phyloP scores from a whole-genome alignment of 2,797 vertebrate genomes.

The Anabacerthia variegaticeps region DNA sequence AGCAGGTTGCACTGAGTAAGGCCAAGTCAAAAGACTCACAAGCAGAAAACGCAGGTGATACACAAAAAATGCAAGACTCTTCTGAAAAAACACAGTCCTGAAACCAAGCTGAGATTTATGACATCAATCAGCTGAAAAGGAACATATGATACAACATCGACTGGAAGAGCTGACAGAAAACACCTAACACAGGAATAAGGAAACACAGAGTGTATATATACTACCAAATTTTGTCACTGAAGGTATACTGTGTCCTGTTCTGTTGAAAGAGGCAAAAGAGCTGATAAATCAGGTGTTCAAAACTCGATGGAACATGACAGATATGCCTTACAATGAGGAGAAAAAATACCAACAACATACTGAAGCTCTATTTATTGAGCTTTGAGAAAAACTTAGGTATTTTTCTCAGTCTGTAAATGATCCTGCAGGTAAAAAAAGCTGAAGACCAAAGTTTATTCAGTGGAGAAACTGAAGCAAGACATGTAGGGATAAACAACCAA shows the following conservation, averaged over 20 bases:
- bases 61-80: not conserved
- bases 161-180: not conserved
- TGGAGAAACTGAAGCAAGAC: not conserved
- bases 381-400: not conserved
- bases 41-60: not conserved
- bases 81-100: not conserved
- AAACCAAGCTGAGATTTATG: not conserved
- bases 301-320: not conserved
- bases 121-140: not conserved
- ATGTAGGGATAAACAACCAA: not conserved
- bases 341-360: not conserved
- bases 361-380: not conserved
- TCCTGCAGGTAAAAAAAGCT: not conserved
- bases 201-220: not conserved
- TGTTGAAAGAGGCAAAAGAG: not conserved
- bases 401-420: not conserved
- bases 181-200: not conserved
- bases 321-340: not conserved
- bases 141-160: not conserved
- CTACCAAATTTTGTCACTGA: not conserved
- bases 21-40: not conserved
- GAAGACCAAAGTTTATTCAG: not conserved
- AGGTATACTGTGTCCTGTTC: not conserved
- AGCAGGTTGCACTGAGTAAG: not conserved
- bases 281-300: not conserved